Evolutionary conservation across 2,113 vertebrate genomes (phyloP).

Genomic region (Genyomyrus donnyi): DNA sequence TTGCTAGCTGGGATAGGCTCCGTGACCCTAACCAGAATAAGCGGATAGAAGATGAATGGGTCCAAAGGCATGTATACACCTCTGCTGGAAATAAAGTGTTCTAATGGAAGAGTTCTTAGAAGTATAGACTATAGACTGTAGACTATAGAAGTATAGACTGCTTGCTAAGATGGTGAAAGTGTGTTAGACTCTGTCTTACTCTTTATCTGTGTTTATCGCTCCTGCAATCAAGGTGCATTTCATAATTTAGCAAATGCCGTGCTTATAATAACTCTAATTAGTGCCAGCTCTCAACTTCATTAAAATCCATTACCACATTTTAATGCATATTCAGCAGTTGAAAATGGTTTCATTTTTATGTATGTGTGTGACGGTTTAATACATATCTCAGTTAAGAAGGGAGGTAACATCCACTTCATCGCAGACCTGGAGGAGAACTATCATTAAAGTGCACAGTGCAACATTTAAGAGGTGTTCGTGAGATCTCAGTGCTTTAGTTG

Average conservation of each 20-base stretch:
- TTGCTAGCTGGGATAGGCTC: background rate
- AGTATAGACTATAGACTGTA: background rate
- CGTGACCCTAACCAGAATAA: background rate
- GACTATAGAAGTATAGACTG: background rate
- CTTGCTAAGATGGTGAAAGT: background rate
- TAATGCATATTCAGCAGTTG: slow-evolving; percentile 39
- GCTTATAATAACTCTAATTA: slow-evolving; percentile 59
- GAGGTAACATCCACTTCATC: background rate
- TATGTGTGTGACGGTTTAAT: slow-evolving; percentile 5
- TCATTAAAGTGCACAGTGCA: background rate
- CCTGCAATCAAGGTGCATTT: slow-evolving; percentile 51
- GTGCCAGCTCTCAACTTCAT: slow-evolving; percentile 40
- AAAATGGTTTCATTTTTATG: slow-evolving; percentile 27
- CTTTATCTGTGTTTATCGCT: slow-evolving; percentile 47
- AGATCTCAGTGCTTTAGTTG: background rate
- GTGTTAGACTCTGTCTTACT: background rate
- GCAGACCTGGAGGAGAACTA: background rate
- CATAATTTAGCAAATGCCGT: slow-evolving; percentile 52
- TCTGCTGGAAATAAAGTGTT: background rate
- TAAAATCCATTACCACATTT: slow-evolving; percentile 38
- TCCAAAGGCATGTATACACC: background rate
- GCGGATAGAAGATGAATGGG: background rate
- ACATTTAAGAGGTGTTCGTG: background rate
- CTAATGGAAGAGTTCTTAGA: background rate
- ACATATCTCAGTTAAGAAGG: background rate